Percentiles rank a stretch among this genome's conserved stretches.
Conservation (phyloP, 92 coral and sea anemone species). For the Palythoa heliodiscus region DNA sequence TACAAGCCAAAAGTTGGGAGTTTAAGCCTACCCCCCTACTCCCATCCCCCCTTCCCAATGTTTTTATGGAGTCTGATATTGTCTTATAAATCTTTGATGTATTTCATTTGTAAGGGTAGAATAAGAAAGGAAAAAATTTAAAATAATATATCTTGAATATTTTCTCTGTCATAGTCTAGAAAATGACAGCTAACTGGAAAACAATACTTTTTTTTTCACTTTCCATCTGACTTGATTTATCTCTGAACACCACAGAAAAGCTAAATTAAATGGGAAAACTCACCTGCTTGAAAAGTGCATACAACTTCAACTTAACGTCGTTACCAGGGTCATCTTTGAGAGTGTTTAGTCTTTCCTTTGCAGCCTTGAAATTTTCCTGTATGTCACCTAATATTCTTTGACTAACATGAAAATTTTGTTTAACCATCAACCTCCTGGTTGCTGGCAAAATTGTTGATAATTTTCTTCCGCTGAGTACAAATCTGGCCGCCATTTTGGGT, state of each 20-base stretch:
- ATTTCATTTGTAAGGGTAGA: too few relatives aligned
- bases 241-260: too few relatives aligned
- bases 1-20: too few relatives aligned
- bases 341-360: conserved; percentile 75
- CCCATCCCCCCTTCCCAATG: too few relatives aligned
- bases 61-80: too few relatives aligned
- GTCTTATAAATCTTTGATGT: too few relatives aligned
- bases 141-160: too few relatives aligned
- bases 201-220: too few relatives aligned
- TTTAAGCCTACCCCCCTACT: too few relatives aligned
- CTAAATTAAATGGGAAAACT: not conserved
- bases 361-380: conserved; percentile 70
- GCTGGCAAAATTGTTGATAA: conserved; percentile 22
- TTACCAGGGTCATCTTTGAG: conserved; percentile 98
- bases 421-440: conserved; percentile 35
- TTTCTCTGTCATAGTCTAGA: not conserved
- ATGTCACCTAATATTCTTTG: conserved; percentile 43
- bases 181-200: not conserved
- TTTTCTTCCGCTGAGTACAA: conserved; percentile 20
- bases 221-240: too few relatives aligned
- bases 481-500: conserved; percentile 66
- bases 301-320: conserved; percentile 87
- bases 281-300: conserved; percentile 97
- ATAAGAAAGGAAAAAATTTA: too few relatives aligned
- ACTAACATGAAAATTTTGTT: conserved; percentile 55